Evolutionary conservation across 2,797 vertebrate species (phyloP).

Genomic region (Triplophysa bombifrons): DNA sequence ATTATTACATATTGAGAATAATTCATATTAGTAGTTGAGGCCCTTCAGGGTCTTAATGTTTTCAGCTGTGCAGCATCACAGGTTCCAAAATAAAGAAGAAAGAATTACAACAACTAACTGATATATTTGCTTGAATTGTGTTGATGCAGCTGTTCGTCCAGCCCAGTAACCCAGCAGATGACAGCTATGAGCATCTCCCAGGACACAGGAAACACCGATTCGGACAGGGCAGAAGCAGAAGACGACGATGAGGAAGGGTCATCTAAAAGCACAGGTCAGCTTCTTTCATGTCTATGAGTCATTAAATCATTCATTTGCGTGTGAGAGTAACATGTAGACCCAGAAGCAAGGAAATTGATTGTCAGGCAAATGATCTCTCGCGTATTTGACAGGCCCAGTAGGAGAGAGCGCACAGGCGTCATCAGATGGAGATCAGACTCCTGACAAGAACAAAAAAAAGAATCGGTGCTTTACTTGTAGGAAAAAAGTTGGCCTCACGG

Average conservation of each 20-base stretch:
- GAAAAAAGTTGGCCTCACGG: slow-evolving; percentile 92
- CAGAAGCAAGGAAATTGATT: slow-evolving; percentile 5
- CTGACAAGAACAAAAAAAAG: slow-evolving; percentile 90
- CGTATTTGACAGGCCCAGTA: slow-evolving; percentile 68
- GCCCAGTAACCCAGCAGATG: slow-evolving; percentile 91
- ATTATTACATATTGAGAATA: too few relatives aligned
- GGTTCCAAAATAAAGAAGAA: background rate
- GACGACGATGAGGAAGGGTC: slow-evolving; percentile 71
- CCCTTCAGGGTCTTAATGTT: background rate
- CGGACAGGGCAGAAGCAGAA: slow-evolving; percentile 73
- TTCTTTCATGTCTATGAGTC: background rate
- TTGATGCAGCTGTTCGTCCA: slow-evolving; percentile 69
- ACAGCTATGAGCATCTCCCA: slow-evolving; percentile 91
- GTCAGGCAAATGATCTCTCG: slow-evolving; percentile 3
- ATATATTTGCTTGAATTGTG: slow-evolving; percentile 14
- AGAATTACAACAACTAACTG: background rate
- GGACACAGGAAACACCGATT: slow-evolving; percentile 77
- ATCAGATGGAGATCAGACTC: slow-evolving; percentile 81
- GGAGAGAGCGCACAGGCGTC: slow-evolving; percentile 78
- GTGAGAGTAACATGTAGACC: background rate
- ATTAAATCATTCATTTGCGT: slow-evolving; percentile 3
- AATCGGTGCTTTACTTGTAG: slow-evolving; percentile 90
- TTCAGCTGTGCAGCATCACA: background rate
- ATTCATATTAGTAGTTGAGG: background rate
- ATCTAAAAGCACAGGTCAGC: slow-evolving; percentile 74